Evolutionary conservation across 92 coral and sea anemone genomes (phyloP), one percentile per base, ranked within the genome.

Genomic region (Chrysogorgia sp.): DNA sequence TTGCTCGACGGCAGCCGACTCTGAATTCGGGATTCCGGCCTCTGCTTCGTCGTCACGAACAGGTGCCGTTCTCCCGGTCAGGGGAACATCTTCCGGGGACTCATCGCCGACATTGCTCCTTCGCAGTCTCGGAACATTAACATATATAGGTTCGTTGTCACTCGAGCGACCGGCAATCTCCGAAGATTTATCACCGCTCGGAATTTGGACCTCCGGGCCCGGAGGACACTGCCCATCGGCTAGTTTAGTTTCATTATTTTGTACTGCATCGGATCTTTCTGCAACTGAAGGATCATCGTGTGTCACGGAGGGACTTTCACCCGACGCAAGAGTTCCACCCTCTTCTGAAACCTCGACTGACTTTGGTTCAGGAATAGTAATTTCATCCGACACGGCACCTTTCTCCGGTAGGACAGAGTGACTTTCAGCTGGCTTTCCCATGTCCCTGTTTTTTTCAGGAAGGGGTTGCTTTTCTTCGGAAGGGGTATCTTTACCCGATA

Each of bases 121-220:
- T 17, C 0, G 14, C 10, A 35, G 10, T 28, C 19, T 23, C 21
- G 41, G 61, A 6, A 13, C 0, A 69, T 49, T 49, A 15, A 23
- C 74, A 67, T 67, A 21, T 40, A 23, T 20, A 8, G 26, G 43
- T 67, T 67, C 34, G 8, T 1, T 57, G 8, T 67, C 71, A 13
- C 7, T 15, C 20, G 24, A 30, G 3, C 10, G 9, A 15, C 15
- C 12, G 35, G 28, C 25, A 31, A 32, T 21, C 47, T 23, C 37
- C 19, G 43, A 1, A 10, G 23, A 15, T 3, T 34, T 57, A 43
- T 30, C 30, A 19, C 22, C n/a, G 41, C 31, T 33, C 19, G 30
- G n/a, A n/a, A 19, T 21, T 40, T 40, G 65, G 37, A 69, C 50
- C 15, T 34, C 74, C 56, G 57, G 12, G 43, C 43, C 12, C 43